Base-by-base conservation (phyloP, 2,113 vertebrate genomes). In the Aix galericulata region DNA sequence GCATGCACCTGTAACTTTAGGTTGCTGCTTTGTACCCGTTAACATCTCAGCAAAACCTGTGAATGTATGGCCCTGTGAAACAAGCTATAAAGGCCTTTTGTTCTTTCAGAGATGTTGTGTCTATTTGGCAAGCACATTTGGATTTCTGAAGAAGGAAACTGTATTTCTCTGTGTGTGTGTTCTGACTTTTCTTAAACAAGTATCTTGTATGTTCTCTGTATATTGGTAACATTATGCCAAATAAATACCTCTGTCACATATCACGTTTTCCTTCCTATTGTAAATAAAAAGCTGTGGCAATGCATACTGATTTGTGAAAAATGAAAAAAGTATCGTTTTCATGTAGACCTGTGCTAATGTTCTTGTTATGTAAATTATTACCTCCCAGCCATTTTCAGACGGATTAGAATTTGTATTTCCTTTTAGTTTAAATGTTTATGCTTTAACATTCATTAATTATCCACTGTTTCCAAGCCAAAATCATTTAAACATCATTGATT, bases 401-500 rank as follows among this genome's bases (percentile, higher is more conserved):
- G 48, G 42, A 44, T 82, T 92, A 74, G 52, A 74, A 52, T 89
- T 76, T 92, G 53, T 5, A 60, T 64, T 93, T 46, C 32, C n/a
- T 87, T 64, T 38, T 62, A 84, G 36, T 82, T 82, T 91, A 68
- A 84, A 86, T 92, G 31, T 79, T 93, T 87, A 36, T 83, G 32
- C n/a, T 94, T 78, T 87, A 86, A 68, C 36, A 87, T 23, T 60
- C 74, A 27, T 75, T 93, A 89, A 82, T 91, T 91, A 91, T 93
- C 60, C 32, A 18, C 53, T 71, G 68, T 91, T 42, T 15, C 55
- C 60, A 90, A 93, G 44, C 79, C 72, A 55, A 63, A 88, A 32
- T 90, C 20, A 64, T 96, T 95, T 91, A 92, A 92, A 88, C n/a
- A 74, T 13, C 72, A 96, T 71, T 94, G 92, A 91, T 92, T 88